Percentiles rank a stretch among this genome's conserved stretches.
phyloP scores from a whole-genome alignment of 2,888 invertebrate genomes.

The Diachrysia chrysitis region DNA sequence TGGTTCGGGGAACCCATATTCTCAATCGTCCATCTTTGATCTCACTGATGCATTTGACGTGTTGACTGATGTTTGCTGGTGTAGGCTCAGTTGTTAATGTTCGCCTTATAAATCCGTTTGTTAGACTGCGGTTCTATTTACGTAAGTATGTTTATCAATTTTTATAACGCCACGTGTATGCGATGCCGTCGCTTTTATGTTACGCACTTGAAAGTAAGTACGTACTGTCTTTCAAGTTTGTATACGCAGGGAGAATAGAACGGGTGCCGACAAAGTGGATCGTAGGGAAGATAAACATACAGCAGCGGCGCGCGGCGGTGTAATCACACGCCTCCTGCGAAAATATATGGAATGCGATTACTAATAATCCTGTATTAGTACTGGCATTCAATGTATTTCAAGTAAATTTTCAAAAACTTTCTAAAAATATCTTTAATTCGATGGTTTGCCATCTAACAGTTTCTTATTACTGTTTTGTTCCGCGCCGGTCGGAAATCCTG shows the following conservation, averaged over 20 bases:
- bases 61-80: constrained; percentile 64
- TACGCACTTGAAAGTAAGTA: constrained; percentile 56
- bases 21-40: constrained; percentile 61
- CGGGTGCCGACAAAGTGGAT: constrained; percentile 49
- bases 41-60: constrained; percentile 61
- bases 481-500: background rate
- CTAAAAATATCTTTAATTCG: background rate
- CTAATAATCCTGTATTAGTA: no score
- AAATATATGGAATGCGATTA: no score
- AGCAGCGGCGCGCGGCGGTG: constrained; percentile 10
- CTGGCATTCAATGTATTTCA: background rate
- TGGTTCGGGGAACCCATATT: constrained; percentile 63
- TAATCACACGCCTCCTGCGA: constrained; percentile 32
- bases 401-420: background rate
- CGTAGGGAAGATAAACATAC: constrained; percentile 49
- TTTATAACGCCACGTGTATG: constrained; percentile 60
- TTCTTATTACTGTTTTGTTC: background rate
- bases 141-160: constrained; percentile 61
- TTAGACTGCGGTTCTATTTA: constrained; percentile 56
- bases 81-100: constrained; percentile 48
- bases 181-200: constrained; percentile 54
- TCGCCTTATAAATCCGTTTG: constrained; percentile 54
- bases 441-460: no score
- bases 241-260: constrained; percentile 31
- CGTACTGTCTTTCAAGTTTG: constrained; percentile 44